Conservation (phyloP, 2,113 vertebrate genomes). For the Tetrax tetrax region DNA sequence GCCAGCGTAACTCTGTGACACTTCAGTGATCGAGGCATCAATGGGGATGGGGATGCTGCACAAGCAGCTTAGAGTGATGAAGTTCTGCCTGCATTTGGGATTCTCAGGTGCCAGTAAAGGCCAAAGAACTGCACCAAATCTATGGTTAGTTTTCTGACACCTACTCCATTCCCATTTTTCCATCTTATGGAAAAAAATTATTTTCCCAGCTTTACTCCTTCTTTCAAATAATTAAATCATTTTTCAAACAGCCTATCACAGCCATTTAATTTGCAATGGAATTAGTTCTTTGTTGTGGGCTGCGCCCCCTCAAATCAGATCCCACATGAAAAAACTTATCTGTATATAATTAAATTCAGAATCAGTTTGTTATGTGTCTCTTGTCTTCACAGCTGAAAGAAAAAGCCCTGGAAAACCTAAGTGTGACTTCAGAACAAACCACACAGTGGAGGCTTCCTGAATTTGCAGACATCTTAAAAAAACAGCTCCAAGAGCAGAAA, state of each 20-base stretch:
- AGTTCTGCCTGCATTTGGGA: neutral
- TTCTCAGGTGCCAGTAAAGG: neutral
- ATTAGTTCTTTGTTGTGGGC: neutral
- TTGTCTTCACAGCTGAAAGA: neutral
- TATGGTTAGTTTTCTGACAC: neutral
- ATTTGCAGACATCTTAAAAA: neutral
- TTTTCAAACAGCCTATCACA: neutral
- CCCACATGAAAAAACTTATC: neutral
- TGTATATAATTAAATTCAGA: slow-evolving; percentile 6
- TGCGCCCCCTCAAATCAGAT: neutral
- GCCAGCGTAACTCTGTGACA: neutral
- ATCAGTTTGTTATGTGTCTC: neutral
- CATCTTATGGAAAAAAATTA: neutral
- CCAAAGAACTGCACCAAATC: neutral
- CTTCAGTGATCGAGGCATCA: rapidly evolving
- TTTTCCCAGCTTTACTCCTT: neutral
- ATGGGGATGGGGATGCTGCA: neutral
- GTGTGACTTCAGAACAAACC: neutral
- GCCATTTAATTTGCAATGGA: neutral
- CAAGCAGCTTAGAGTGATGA: neutral
- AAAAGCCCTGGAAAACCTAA: slow-evolving; percentile 7
- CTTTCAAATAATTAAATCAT: neutral
- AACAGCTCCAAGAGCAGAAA: neutral
- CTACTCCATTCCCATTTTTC: neutral
- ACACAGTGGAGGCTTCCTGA: neutral